Evolutionary conservation across 2,888 invertebrate species (phyloP), one percentile per base, ranked within the genome.

Genomic region (Chymomyza amoena): DNA sequence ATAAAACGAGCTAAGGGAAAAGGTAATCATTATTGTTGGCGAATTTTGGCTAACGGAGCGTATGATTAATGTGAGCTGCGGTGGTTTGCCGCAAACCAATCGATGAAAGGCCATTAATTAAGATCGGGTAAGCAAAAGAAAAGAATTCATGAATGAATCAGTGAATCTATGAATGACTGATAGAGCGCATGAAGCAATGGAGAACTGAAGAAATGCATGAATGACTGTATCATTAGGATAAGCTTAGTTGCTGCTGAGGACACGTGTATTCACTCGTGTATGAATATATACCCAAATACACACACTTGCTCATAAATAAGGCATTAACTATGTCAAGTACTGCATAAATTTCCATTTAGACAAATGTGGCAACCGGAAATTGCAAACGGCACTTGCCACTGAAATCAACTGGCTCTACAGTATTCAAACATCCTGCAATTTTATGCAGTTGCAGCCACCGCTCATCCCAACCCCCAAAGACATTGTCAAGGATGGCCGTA

Each of bases 281-380:
- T 56, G 56, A 18, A n/a, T n/a, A n/a, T 16, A 51, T 16, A 25
- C 25, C 25, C 25, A 25, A 4, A 25, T 3, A 13, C 25, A 18
- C 56, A 56, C 57, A 57, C 54, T 20, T 32, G 28, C 28, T 13
- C 2, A 80, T 84, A 75, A 83, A 82, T 84, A 82, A 73, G 75
- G 72, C 76, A 80, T 80, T 84, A 76, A 79, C 73, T 68, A 59
- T 59, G 68, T 10, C 65, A 5, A 52, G 57, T 13, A 45, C 70
- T 83, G 79, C 82, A 84, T 84, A 83, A 80, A 84, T 83, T 83
- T 84, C 72, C 80, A 84, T 82, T 83, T 82, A 77, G 84, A 82
- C 79, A 83, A 83, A 82, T 84, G 83, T 80, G 80, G 78, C 82
- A 84, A 83, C 78, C 84, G 82, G 82, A 83, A 83, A 84, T 84